A percentile compares a stretch with the other conserved stretches of the same genome.
Conservation (phyloP, 2,888 invertebrate species). For the Monochamus alternatus region DNA sequence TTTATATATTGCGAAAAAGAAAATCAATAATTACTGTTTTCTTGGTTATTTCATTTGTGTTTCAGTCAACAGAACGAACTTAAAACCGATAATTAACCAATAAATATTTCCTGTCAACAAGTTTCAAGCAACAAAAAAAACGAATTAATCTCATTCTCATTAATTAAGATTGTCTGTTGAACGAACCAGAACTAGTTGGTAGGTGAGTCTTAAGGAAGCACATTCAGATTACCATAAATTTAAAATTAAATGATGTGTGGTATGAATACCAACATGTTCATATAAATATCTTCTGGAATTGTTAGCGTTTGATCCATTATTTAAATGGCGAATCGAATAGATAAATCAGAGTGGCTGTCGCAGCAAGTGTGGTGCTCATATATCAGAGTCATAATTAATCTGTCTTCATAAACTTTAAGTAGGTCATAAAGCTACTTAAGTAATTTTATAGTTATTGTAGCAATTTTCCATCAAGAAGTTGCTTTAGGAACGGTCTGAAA, state of each 20-base stretch:
- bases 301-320: slow-evolving; percentile 3
- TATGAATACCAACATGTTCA: too few species aligned
- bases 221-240: background rate
- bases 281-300: background rate
- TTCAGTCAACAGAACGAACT: background rate
- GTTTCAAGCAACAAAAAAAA: background rate
- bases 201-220: background rate
- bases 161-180: background rate
- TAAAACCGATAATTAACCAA: background rate
- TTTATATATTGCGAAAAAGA: background rate
- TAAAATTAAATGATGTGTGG: too few species aligned
- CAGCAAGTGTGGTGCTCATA: background rate
- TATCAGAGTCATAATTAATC: slow-evolving; percentile 4
- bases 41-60: background rate
- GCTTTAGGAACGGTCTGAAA: background rate
- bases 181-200: background rate
- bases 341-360: background rate
- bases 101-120: background rate
- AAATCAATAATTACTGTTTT: background rate
- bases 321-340: background rate
- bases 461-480: background rate
- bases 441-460: slow-evolving; percentile 9
- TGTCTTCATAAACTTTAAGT: slow-evolving; percentile 12
- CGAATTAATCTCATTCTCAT: background rate
- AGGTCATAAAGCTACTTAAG: slow-evolving; percentile 12